Conservation (phyloP, 2,797 vertebrate genomes). For the Pitangus sulphuratus region DNA sequence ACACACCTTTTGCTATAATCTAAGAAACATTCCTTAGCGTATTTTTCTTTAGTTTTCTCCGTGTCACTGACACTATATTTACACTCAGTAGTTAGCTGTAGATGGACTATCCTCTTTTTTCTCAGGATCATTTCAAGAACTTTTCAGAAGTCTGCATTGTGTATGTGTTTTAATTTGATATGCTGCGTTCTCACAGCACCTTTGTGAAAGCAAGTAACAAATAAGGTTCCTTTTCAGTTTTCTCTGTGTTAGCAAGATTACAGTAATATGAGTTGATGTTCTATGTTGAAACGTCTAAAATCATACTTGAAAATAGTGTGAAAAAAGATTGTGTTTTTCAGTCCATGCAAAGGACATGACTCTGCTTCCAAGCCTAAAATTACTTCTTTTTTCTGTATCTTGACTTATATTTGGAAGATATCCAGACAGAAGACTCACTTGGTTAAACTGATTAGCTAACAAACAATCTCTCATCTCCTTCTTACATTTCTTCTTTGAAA, state of each 20-base stretch:
- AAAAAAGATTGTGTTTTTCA: neutral
- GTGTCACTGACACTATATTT: neutral
- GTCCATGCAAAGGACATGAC: neutral
- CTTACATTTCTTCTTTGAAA: neutral
- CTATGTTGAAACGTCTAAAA: neutral
- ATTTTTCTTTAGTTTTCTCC: neutral
- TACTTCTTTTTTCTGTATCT: neutral
- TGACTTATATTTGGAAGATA: neutral
- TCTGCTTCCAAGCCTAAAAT: neutral
- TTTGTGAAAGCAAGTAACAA: slow-evolving; percentile 8
- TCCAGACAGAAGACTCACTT: neutral
- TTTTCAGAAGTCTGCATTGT: neutral
- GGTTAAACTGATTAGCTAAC: neutral
- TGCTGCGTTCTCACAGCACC: neutral
- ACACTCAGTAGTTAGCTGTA: neutral
- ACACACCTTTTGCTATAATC: neutral
- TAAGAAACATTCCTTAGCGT: neutral
- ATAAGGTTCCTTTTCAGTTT: neutral
- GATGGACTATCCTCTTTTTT: neutral
- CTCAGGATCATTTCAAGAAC: neutral
- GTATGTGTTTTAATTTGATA: neutral
- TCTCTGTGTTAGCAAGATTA: neutral
- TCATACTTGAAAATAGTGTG: neutral
- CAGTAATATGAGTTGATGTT: neutral
- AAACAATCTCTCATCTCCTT: neutral